A percentile compares a stretch with the other conserved stretches of the same genome.
Evolutionary conservation across 2,797 vertebrate species (phyloP).

Genomic region (Myripristis jacobus): DNA sequence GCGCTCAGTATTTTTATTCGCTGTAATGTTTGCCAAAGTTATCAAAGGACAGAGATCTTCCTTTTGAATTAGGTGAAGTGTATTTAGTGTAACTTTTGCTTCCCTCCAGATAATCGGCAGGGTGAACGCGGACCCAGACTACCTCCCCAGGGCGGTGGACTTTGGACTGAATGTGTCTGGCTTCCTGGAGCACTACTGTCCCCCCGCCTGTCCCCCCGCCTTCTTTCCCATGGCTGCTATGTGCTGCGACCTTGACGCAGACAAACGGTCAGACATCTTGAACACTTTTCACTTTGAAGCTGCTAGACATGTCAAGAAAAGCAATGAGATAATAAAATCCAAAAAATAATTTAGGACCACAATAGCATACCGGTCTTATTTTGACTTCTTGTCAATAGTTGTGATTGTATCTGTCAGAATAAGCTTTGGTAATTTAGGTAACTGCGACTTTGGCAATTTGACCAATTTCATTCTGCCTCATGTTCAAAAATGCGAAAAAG

Average conservation of each 20-base stretch:
- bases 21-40: not conserved
- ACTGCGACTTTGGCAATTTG: no score
- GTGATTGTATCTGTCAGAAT: no score
- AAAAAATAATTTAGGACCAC: no score
- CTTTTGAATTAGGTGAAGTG: no score
- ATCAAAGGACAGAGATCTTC: not conserved
- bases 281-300: not conserved
- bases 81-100: not conserved
- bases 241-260: conserved; percentile 96
- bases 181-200: conserved; percentile 95
- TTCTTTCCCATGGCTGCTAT: conserved; percentile 94
- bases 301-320: not conserved
- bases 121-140: conserved; percentile 97
- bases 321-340: no score
- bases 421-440: no score
- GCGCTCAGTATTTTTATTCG: not conserved
- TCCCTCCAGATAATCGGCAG: conserved; percentile 91
- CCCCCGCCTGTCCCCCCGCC: conserved; percentile 87
- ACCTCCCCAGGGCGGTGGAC: conserved; percentile 93
- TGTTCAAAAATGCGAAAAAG: no score
- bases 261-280: conserved; percentile 89
- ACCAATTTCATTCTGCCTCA: no score
- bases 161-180: conserved; percentile 94
- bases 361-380: no score
- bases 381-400: no score